These are phyloP conservation scores for Monarcha castaneiventris DNA, from an alignment of 2,113 vertebrate species.

Conservation along the genomic window DNA sequence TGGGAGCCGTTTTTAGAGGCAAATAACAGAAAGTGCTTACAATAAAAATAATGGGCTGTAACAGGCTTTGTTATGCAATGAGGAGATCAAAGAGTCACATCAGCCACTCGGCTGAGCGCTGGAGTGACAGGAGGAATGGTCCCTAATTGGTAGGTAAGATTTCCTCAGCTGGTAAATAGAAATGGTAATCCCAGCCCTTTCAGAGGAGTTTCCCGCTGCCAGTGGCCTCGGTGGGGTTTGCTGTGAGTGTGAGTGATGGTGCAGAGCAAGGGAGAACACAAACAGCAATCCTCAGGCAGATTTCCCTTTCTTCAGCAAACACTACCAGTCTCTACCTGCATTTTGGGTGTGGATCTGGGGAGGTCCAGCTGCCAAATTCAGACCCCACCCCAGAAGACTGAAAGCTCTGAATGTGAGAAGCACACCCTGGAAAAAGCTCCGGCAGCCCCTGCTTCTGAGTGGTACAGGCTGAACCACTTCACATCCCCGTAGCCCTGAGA, in stretches of 20 bases:
- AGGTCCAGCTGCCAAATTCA: background rate
- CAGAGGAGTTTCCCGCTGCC: background rate
- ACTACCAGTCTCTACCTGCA: background rate
- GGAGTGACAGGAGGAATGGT: background rate
- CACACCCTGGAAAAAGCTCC: background rate
- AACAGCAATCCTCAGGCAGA: background rate
- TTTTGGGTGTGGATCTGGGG: background rate
- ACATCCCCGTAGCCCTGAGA: background rate
- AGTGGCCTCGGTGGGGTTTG: background rate
- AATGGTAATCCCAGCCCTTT: background rate
- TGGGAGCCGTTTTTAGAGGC: slow-evolving; percentile 52
- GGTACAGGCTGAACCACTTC: background rate
- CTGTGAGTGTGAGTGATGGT: background rate
- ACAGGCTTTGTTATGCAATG: slow-evolving; percentile 42
- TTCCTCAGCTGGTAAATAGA: slow-evolving; percentile 6
- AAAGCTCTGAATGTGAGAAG: background rate
- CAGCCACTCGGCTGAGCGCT: background rate
- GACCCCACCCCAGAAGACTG: background rate
- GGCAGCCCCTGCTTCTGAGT: background rate
- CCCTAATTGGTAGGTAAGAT: slow-evolving; percentile 2
- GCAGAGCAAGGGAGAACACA: background rate
- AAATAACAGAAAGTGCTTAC: slow-evolving; percentile 56
- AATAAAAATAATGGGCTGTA: slow-evolving; percentile 55
- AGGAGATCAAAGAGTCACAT: slow-evolving; percentile 44
- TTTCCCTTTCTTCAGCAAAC: background rate